Evolutionary conservation across 1,140 invertebrate species (phyloP).

Genomic region (Apis mellifera): Amel_HAv3.1 CM009931.2:7062501-7063000

Average conservation of each 20-base stretch:
- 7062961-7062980: not conserved
- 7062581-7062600: too few relatives aligned
- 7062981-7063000: conserved; percentile 48
- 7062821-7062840: conserved; percentile 81
- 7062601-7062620: too few relatives aligned
- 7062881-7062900: conserved; percentile 71
- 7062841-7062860: conserved; percentile 78
- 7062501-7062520: too few relatives aligned
- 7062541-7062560: too few relatives aligned
- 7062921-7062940: conserved; percentile 28
- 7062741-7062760: conserved; percentile 76
- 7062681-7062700: conserved; percentile 75
- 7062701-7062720: conserved; percentile 74
- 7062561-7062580: too few relatives aligned
- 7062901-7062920: conserved; percentile 63
- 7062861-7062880: conserved; percentile 69
- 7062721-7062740: conserved; percentile 83
- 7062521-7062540: too few relatives aligned
- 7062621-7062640: too few relatives aligned
- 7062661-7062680: not conserved
- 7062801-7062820: conserved; percentile 84
- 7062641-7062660: too few relatives aligned
- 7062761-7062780: conserved; percentile 85
- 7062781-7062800: conserved; percentile 87
- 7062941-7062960: not conserved